These are phyloP conservation scores for Anthrax anthrax DNA, from an alignment of 2,888 invertebrate genomes.

Conservation along the genomic window DNA sequence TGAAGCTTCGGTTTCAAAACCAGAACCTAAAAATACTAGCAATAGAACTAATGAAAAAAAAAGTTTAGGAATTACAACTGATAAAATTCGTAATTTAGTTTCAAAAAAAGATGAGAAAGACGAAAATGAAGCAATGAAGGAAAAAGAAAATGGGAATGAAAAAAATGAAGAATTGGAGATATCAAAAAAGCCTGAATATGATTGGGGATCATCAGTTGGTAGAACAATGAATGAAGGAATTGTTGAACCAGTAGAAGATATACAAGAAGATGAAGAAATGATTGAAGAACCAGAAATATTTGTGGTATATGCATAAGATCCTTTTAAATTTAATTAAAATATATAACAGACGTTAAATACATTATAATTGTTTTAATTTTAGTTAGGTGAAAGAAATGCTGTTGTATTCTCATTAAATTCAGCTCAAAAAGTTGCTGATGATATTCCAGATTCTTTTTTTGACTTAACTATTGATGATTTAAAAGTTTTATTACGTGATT, in stretches of 20 bases:
- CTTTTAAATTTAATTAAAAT: not conserved
- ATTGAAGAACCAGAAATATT: constrained; percentile 20
- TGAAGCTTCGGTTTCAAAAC: not conserved
- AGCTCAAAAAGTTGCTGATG: constrained; percentile 47
- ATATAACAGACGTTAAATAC: not conserved
- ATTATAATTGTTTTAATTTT: constrained; percentile 6
- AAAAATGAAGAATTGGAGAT: too few species aligned
- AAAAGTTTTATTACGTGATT: constrained; percentile 55
- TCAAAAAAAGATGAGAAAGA: not conserved
- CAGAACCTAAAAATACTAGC: not conserved
- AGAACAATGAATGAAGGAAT: constrained; percentile 8
- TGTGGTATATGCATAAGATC: constrained; percentile 20
- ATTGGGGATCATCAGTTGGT: constrained; percentile 28
- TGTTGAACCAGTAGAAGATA: constrained; percentile 11
- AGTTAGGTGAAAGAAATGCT: constrained; percentile 63
- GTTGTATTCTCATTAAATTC: constrained; percentile 51
- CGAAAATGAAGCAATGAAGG: not conserved
- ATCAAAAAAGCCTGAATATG: constrained; percentile 16
- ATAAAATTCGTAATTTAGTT: not conserved
- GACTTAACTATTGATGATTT: constrained; percentile 74
- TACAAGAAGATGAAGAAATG: constrained; percentile 2
- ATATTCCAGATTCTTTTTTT: constrained; percentile 77
- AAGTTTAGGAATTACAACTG: not conserved
- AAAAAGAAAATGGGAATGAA: not conserved
- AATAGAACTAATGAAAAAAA: not conserved